Conservation (phyloP, 2,797 vertebrate species). For the Dallia pectoralis region DNA sequence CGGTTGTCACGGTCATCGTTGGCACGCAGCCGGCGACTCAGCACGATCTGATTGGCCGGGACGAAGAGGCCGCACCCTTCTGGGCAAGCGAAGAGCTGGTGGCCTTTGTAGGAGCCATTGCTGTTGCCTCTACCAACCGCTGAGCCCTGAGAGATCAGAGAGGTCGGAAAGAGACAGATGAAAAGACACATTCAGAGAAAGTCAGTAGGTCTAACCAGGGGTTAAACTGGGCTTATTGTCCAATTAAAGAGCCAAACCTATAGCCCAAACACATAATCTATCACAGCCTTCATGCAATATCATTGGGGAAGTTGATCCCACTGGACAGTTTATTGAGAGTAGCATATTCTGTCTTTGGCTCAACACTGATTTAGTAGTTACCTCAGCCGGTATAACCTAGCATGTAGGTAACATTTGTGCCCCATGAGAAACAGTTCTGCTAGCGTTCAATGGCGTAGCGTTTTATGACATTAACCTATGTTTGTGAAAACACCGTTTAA, state of each 20-base stretch:
- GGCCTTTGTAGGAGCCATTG: slow-evolving; percentile 74
- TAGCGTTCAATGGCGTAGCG: no score
- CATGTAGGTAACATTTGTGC: neutral
- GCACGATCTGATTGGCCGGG: slow-evolving; percentile 54
- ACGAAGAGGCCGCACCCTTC: slow-evolving; percentile 77
- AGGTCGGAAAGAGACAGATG: no score
- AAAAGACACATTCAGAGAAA: neutral
- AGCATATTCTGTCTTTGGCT: no score
- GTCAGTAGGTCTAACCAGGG: neutral
- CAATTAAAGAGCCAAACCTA: no score
- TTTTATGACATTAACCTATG: no score
- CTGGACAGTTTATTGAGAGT: no score
- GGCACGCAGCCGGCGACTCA: slow-evolving; percentile 44
- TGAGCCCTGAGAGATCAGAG: slow-evolving; percentile 62
- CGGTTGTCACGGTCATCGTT: slow-evolving; percentile 18
- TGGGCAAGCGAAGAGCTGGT: slow-evolving; percentile 72
- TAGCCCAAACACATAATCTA: no score
- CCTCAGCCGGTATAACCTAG: no score
- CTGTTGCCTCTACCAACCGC: slow-evolving; percentile 66
- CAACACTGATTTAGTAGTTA: no score
- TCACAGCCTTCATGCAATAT: no score
- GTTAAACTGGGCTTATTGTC: no score
- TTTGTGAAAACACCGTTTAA: neutral
- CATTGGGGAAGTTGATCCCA: no score
- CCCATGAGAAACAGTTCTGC: neutral